Evolutionary conservation across 2,113 vertebrate genomes (phyloP).

Genomic region (Scolopax mira): DNA sequence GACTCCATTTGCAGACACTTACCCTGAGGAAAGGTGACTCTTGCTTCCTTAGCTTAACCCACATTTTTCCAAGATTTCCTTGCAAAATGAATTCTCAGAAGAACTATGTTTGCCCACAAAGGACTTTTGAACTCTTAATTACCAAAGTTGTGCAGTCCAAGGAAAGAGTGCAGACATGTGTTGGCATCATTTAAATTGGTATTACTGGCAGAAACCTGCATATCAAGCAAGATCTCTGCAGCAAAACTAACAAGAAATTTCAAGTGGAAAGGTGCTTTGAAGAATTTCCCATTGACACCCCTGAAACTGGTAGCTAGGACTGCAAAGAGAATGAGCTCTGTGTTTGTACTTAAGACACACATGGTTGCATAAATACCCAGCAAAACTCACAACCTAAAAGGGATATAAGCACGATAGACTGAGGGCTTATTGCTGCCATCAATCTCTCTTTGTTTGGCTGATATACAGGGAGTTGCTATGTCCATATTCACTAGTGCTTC

Average conservation of each 20-base stretch:
- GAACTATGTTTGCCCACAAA: not conserved
- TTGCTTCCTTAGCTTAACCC: not conserved
- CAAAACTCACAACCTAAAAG: not conserved
- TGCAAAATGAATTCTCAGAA: not conserved
- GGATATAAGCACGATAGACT: not conserved
- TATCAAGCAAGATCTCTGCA: not conserved
- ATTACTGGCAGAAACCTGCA: not conserved
- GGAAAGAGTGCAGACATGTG: not conserved
- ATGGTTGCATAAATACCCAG: not conserved
- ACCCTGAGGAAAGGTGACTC: not conserved
- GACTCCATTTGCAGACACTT: not conserved
- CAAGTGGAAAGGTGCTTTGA: not conserved
- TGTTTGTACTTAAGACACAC: not conserved
- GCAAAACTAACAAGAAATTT: not conserved
- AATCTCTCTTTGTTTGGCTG: not conserved
- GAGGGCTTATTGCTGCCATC: not conserved
- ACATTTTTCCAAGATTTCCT: not conserved
- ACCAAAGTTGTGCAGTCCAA: not conserved
- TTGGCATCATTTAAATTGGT: not conserved
- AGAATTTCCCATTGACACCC: not conserved
- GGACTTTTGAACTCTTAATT: not conserved
- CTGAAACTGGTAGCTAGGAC: not conserved
- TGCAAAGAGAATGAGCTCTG: not conserved
- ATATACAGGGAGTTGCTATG: not conserved
- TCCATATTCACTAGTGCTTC: not conserved